These are phyloP conservation scores for Rousettus madagascariensis DNA, from an alignment of 2,797 vertebrate species.

Conservation along the genomic window DNA sequence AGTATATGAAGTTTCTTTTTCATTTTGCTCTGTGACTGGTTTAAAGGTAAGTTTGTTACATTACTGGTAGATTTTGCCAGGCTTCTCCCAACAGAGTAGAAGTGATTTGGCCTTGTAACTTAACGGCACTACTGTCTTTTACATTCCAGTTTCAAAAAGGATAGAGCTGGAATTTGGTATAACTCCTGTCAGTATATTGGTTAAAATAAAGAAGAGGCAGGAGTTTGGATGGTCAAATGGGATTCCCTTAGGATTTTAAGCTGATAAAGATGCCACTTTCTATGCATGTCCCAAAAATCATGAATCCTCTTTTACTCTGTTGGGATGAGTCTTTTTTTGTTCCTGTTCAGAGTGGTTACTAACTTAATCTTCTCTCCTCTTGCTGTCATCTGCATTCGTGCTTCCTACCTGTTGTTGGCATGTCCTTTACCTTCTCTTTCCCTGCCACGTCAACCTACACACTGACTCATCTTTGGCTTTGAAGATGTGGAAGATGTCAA, in stretches of 20 bases:
- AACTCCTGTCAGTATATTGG: slow-evolving; percentile 34
- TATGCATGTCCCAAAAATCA: slow-evolving; percentile 50
- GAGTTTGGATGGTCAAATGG: slow-evolving; percentile 71
- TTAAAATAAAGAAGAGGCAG: slow-evolving; percentile 70
- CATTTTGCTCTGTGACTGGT: slow-evolving; percentile 72
- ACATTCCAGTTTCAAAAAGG: neutral
- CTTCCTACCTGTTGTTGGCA: slow-evolving; percentile 87
- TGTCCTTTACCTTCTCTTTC: slow-evolving; percentile 86
- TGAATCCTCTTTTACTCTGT: slow-evolving; percentile 83
- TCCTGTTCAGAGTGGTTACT: slow-evolving; percentile 79
- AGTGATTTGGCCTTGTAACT: slow-evolving; percentile 75
- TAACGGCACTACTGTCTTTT: slow-evolving; percentile 53
- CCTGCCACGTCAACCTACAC: slow-evolving; percentile 81
- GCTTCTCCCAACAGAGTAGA: slow-evolving; percentile 89
- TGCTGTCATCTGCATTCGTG: slow-evolving; percentile 88
- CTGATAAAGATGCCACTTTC: slow-evolving; percentile 3
- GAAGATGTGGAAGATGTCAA: slow-evolving; percentile 98
- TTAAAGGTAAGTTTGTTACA: slow-evolving; percentile 83
- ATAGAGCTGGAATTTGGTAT: neutral
- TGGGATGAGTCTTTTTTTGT: slow-evolving; percentile 88
- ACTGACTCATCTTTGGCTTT: slow-evolving; percentile 77
- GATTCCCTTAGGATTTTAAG: slow-evolving; percentile 69
- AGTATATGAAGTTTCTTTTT: slow-evolving; percentile 63
- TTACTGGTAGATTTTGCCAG: slow-evolving; percentile 82
- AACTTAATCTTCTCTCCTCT: slow-evolving; percentile 87